Percentiles rank a stretch among this genome's conserved stretches.
These are phyloP conservation scores for Lepus americanus DNA, from an alignment of 2,113 vertebrate genomes.

Conservation along the genomic window DNA sequence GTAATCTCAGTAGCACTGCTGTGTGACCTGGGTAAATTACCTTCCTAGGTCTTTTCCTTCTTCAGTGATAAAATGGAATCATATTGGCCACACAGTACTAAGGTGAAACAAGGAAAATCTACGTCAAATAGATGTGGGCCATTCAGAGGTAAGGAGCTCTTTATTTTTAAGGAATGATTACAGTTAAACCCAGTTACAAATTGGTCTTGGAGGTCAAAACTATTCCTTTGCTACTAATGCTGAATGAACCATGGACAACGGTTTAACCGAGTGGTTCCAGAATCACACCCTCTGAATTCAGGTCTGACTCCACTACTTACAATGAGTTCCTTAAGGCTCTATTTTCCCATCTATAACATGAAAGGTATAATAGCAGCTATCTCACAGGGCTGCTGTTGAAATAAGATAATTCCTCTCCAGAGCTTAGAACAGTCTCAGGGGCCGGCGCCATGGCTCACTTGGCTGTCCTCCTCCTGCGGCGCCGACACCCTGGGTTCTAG, in stretches of 20 bases:
- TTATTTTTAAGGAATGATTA: neutral
- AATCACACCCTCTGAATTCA: neutral
- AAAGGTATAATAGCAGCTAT: neutral
- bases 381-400: neutral
- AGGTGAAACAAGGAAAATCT: neutral
- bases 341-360: neutral
- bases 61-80: neutral
- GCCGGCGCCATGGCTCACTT: too few species aligned
- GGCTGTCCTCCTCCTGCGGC: too few species aligned
- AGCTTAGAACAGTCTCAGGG: neutral
- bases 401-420: neutral
- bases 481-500: too few species aligned
- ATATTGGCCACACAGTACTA: neutral
- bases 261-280: neutral
- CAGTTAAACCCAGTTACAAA: neutral
- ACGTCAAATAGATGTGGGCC: neutral
- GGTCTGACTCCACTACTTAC: neutral
- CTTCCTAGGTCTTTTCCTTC: neutral
- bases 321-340: neutral
- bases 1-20: neutral
- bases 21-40: neutral
- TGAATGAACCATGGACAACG: neutral
- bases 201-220: neutral
- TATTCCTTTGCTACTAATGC: neutral
- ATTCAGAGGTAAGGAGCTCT: neutral